Percentiles rank a stretch among this genome's conserved stretches.
These are phyloP conservation scores for Cuculus canorus DNA, from an alignment of 2,797 vertebrate genomes.

Conservation along the genomic window DNA sequence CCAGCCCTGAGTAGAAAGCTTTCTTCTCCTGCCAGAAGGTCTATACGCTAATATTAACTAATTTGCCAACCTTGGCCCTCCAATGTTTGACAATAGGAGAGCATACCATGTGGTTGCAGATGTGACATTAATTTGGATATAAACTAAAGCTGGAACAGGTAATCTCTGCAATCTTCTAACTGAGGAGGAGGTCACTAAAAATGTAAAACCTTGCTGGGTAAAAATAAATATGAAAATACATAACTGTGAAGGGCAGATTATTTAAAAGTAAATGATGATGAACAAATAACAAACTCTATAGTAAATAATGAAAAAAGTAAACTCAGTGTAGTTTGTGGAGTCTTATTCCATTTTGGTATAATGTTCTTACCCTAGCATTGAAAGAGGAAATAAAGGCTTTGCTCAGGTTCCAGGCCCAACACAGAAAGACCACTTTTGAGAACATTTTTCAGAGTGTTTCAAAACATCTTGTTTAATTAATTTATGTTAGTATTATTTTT, in stretches of 20 bases:
- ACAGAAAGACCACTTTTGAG: neutral
- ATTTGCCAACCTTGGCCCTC: constrained; percentile 77
- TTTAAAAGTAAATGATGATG: neutral
- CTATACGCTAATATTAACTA: constrained; percentile 82
- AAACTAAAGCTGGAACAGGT: constrained; percentile 61
- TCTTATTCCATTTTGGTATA: neutral
- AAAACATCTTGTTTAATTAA: neutral
- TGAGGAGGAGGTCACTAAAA: constrained; percentile 20
- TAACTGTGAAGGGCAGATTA: neutral
- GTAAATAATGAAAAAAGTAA: neutral
- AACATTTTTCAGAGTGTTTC: neutral
- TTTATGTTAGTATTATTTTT: neutral
- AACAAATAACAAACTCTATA: neutral
- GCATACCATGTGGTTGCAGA: constrained; percentile 75
- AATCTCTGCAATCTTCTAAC: constrained; percentile 54
- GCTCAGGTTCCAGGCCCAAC: neutral
- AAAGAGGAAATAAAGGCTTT: neutral
- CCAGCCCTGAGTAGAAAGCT: constrained; percentile 69
- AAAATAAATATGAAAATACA: neutral
- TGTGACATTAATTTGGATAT: constrained; percentile 77
- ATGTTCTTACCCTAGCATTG: neutral
- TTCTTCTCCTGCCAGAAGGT: constrained; percentile 77
- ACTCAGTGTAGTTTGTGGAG: neutral
- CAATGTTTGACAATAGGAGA: constrained; percentile 75
- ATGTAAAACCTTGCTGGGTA: neutral